Conservation (phyloP, 2,113 vertebrate genomes). For the Petrocephalus zakoni region DNA sequence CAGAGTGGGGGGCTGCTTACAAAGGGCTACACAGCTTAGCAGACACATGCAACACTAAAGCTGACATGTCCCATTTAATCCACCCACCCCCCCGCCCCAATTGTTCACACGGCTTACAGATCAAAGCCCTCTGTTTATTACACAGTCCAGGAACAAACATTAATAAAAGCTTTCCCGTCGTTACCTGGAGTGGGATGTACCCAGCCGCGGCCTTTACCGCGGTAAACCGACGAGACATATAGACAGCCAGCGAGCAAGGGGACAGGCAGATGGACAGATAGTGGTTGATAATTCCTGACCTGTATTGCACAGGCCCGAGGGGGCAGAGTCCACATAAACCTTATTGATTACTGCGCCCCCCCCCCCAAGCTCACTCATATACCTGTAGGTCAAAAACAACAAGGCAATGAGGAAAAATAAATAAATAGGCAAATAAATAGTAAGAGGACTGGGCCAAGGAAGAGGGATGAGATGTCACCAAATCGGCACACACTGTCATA, state of each 20-base stretch:
- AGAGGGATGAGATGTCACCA: neutral
- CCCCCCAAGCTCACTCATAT: constrained; percentile 7
- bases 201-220: neutral
- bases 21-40: neutral
- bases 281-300: neutral
- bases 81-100: neutral
- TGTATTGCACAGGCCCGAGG: neutral
- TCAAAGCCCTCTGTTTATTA: neutral
- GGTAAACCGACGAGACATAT: neutral
- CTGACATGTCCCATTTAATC: neutral
- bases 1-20: neutral
- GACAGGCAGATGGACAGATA: neutral
- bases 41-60: neutral
- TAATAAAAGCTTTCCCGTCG: neutral
- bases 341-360: neutral
- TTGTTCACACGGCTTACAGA: neutral
- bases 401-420: constrained; percentile 21
- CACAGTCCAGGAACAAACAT: neutral
- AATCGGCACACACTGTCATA: constrained; percentile 23
- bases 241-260: neutral
- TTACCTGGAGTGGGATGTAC: neutral
- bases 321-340: neutral
- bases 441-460: neutral
- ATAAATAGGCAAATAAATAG: neutral
- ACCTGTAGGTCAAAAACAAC: constrained; percentile 20